These are phyloP conservation scores for Glyptemys insculpta DNA, from an alignment of 2,797 vertebrate species.

Conservation along the genomic window DNA sequence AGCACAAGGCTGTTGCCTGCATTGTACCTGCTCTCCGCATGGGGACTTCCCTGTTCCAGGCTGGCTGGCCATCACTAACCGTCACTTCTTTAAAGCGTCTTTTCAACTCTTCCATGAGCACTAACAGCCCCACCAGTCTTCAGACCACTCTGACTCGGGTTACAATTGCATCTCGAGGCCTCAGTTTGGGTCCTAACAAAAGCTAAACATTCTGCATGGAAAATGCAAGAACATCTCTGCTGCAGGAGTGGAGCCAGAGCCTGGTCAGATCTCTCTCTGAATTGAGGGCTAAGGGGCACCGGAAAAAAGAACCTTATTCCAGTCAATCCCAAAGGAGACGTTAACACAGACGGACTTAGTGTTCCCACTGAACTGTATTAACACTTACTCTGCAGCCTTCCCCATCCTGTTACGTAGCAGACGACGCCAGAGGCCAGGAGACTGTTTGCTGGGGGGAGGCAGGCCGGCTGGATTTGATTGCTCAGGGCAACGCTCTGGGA, in stretches of 20 bases:
- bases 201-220: not conserved
- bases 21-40: not conserved
- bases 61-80: not conserved
- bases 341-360: not conserved
- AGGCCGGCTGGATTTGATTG: constrained; percentile 78
- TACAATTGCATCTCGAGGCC: not conserved
- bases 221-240: not conserved
- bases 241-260: not conserved
- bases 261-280: not conserved
- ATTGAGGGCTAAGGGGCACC: not conserved
- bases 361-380: accelerated
- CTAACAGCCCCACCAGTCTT: not conserved
- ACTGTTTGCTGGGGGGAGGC: constrained; percentile 80
- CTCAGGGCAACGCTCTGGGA: constrained; percentile 57
- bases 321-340: not conserved
- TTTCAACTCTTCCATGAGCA: not conserved
- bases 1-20: not conserved
- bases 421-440: constrained; percentile 73
- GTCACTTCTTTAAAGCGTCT: not conserved
- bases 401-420: constrained; percentile 90
- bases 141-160: not conserved
- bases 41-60: not conserved
- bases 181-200: not conserved
- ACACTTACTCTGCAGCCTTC: constrained; percentile 85
- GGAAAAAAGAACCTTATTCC: not conserved